Conservation (phyloP, 2,888 invertebrate species). For the Pammene fasciana region DNA sequence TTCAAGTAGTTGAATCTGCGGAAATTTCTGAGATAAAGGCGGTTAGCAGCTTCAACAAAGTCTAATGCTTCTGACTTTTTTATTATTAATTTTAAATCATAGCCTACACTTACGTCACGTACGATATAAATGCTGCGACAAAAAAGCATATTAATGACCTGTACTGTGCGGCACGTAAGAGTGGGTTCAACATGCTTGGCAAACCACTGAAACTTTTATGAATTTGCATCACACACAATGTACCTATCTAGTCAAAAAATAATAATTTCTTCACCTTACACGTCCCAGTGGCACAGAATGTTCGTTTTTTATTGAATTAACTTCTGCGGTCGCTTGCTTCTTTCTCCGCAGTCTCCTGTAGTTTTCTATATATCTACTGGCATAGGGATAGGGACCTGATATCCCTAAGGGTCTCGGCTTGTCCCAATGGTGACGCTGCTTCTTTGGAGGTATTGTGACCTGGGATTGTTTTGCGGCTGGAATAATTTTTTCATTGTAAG, state of each 20-base stretch:
- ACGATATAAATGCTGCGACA: no score
- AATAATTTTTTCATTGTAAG: not conserved
- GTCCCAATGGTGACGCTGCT: slow-evolving; percentile 14
- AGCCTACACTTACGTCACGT: no score
- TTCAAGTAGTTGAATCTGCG: slow-evolving; percentile 55
- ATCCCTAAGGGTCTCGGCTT: not conserved
- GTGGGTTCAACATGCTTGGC: no score
- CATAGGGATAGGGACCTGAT: not conserved
- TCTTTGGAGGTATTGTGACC: not conserved
- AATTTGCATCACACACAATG: no score
- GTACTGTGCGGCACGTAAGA: no score
- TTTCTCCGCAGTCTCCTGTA: not conserved
- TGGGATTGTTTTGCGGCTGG: slow-evolving; percentile 9
- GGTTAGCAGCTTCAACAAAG: not conserved
- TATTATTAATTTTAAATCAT: no score
- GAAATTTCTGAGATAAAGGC: not conserved
- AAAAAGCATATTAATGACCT: no score
- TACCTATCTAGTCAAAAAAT: no score
- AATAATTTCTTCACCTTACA: slow-evolving; percentile 1
- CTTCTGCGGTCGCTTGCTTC: not conserved
- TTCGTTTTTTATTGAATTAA: not conserved
- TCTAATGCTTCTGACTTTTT: no score
- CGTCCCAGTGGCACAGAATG: not conserved
- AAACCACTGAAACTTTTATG: no score
- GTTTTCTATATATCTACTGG: not conserved